Conservation (phyloP, 2,113 vertebrate species). For the Corythoichthys intestinalis region DNA sequence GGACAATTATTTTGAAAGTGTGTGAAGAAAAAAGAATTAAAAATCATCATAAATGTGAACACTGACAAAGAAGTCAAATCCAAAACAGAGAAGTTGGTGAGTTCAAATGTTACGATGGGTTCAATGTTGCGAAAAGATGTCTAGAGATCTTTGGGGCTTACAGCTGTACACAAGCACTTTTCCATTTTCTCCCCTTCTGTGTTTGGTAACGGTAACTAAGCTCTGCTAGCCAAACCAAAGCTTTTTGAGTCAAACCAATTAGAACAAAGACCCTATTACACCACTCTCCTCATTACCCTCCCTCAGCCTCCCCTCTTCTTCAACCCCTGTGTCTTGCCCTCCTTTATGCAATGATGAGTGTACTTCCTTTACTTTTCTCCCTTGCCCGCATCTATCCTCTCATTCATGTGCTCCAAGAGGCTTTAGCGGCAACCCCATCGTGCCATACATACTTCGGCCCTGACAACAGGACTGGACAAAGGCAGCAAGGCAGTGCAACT, state of each 20-base stretch:
- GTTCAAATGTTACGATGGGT: slow-evolving; percentile 18
- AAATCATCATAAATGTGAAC: not conserved
- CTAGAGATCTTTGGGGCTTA: slow-evolving; percentile 7
- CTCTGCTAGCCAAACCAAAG: slow-evolving; percentile 26
- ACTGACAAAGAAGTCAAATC: not conserved
- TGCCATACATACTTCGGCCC: slow-evolving; percentile 61
- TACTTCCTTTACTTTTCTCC: slow-evolving; percentile 59
- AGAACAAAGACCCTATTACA: slow-evolving; percentile 70
- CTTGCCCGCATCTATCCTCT: slow-evolving; percentile 52
- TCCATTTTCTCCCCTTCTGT: slow-evolving; percentile 28
- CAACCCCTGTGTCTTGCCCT: slow-evolving; percentile 30
- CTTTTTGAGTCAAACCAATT: slow-evolving; percentile 64
- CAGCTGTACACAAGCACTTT: slow-evolving; percentile 10
- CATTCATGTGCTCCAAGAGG: slow-evolving; percentile 52
- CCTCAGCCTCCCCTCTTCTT: slow-evolving; percentile 25
- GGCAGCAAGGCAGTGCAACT: slow-evolving; percentile 30
- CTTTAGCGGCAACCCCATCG: slow-evolving; percentile 49
- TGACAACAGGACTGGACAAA: slow-evolving; percentile 66
- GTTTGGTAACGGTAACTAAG: slow-evolving; percentile 66
- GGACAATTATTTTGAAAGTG: too few relatives aligned
- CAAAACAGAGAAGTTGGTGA: not conserved
- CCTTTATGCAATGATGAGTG: slow-evolving; percentile 56
- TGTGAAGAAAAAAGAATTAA: not conserved
- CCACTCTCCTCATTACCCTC: slow-evolving; percentile 15
- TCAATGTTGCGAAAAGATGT: not conserved